These are phyloP conservation scores for Iselma pallidipennis DNA, from an alignment of 2,888 invertebrate genomes.

Conservation along the genomic window DNA sequence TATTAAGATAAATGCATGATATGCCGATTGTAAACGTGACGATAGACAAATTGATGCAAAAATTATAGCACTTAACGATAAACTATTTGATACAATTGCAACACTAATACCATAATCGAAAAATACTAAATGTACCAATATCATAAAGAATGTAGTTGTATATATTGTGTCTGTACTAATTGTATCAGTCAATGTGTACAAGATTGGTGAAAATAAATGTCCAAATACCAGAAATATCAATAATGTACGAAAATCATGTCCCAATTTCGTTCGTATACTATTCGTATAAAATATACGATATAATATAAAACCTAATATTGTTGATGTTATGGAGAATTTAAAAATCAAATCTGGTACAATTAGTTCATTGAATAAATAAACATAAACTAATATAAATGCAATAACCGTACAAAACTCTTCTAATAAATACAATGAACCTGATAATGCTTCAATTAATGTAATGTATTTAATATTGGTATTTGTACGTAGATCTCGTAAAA, in stretches of 20 bases:
- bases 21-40: slow-evolving; percentile 83
- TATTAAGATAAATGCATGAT: slow-evolving; percentile 88
- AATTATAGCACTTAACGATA: slow-evolving; percentile 93
- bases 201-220: slow-evolving; percentile 85
- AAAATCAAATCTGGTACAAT: slow-evolving; percentile 68
- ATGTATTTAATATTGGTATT: slow-evolving; percentile 81
- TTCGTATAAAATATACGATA: slow-evolving; percentile 54
- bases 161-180: slow-evolving; percentile 98
- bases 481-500: slow-evolving; percentile 81
- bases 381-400: slow-evolving; percentile 72
- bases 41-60: slow-evolving; percentile 95
- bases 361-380: slow-evolving; percentile 72
- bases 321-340: slow-evolving; percentile 60
- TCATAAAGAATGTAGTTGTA: slow-evolving; percentile 86
- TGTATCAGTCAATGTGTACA: slow-evolving; percentile 94
- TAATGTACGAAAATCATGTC: slow-evolving; percentile 75
- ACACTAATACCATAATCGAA: slow-evolving; percentile 90
- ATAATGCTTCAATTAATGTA: slow-evolving; percentile 68
- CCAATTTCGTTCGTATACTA: slow-evolving; percentile 40
- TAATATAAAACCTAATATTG: slow-evolving; percentile 65
- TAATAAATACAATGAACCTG: slow-evolving; percentile 77
- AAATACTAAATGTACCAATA: slow-evolving; percentile 85
- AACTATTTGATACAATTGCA: slow-evolving; percentile 85
- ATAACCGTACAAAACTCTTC: slow-evolving; percentile 80
- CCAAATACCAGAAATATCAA: slow-evolving; percentile 84